Conservation (phyloP, 1,140 invertebrate species). For the Tetragonula clypearis region DNA sequence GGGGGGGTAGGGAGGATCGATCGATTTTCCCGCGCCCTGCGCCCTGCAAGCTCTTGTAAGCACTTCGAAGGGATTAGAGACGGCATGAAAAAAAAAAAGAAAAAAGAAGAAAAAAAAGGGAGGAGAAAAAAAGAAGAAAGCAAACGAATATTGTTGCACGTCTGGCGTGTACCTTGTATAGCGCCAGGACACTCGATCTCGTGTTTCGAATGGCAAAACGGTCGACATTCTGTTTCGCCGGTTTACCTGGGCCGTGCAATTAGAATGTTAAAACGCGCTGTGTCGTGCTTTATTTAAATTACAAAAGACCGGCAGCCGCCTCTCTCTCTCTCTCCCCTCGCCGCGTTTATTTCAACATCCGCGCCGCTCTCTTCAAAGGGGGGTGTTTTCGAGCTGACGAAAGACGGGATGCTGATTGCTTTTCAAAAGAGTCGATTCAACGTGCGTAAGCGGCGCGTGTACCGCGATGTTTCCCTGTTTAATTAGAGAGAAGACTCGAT, state of each 20-base stretch:
- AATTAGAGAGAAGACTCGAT: neutral
- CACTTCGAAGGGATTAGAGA: constrained; percentile 27
- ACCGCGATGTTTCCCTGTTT: neutral
- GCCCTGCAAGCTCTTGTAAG: constrained; percentile 13
- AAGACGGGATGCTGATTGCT: neutral
- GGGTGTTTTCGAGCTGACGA: neutral
- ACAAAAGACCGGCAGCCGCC: neutral
- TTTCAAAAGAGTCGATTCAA: neutral
- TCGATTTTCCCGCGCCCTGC: neutral
- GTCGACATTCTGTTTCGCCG: neutral
- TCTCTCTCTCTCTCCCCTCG: neutral
- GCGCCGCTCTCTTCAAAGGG: neutral
- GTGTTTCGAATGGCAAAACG: neutral
- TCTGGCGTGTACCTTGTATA: neutral
- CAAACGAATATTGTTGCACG: neutral
- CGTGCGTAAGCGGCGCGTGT: neutral
- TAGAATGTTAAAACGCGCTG: constrained; percentile 2
- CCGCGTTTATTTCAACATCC: neutral
- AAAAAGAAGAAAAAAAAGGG: neutral
- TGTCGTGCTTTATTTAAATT: constrained; percentile 6
- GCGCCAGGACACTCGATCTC: neutral
- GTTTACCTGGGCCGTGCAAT: neutral
- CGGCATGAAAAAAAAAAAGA: neutral
- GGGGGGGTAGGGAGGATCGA: neutral
- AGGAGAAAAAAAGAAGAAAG: neutral